Conservation (phyloP, 1,140 invertebrate genomes). For the Cephus cinctus region DNA sequence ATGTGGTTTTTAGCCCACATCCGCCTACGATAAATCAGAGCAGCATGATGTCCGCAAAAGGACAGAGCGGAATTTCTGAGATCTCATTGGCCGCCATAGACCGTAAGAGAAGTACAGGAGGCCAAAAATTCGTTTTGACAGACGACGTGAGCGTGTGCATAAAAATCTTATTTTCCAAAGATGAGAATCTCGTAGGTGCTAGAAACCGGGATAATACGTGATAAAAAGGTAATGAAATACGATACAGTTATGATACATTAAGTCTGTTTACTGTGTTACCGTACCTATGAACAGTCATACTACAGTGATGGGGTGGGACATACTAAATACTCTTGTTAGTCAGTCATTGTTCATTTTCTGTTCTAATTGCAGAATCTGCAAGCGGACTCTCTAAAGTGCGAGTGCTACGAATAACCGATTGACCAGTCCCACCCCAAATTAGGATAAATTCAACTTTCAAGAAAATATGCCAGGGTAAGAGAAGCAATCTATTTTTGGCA, state of each 20-base stretch:
- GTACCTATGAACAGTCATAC: too few relatives aligned
- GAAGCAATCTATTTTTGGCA: constrained; percentile 25
- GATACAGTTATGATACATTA: too few relatives aligned
- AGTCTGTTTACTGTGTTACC: too few relatives aligned
- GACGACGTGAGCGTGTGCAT: not conserved
- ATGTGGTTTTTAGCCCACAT: too few relatives aligned
- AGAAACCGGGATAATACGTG: constrained; percentile 11
- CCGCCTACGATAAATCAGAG: too few relatives aligned
- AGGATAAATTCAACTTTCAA: not conserved
- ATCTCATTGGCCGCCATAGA: constrained; percentile 9
- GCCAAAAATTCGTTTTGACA: too few relatives aligned
- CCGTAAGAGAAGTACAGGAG: not conserved
- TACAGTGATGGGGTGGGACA: constrained; percentile 5
- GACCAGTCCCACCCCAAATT: constrained; percentile 4
- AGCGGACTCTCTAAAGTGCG: constrained; percentile 1
- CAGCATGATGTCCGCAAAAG: constrained; percentile 14
- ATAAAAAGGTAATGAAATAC: too few relatives aligned
- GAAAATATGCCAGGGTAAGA: constrained; percentile 34
- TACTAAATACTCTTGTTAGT: constrained; percentile 1
- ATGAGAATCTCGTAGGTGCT: not conserved
- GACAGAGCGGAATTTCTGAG: constrained; percentile 8
- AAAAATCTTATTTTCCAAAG: not conserved
- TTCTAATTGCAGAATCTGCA: constrained; percentile 15
- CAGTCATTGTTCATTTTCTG: too few relatives aligned
- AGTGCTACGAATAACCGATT: not conserved